Conservation (phyloP, 2,797 vertebrate genomes). For the Parambassis ranga region DNA sequence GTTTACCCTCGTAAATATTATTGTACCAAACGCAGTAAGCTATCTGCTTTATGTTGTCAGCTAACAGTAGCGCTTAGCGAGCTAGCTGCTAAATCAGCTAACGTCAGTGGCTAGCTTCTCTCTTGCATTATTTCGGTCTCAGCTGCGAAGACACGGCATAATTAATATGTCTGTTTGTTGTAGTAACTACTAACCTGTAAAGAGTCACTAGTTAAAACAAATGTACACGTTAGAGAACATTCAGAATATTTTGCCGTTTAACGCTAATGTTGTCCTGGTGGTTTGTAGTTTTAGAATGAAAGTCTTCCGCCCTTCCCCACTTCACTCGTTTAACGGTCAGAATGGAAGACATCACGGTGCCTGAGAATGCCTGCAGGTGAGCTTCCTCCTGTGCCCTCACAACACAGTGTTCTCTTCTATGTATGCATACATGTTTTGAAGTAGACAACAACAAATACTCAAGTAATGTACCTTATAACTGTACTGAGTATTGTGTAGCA, state of each 20-base stretch:
- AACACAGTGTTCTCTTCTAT: too few relatives aligned
- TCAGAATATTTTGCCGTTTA: neutral
- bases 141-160: neutral
- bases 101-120: neutral
- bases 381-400: neutral
- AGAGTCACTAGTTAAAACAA: neutral
- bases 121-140: neutral
- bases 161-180: neutral
- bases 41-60: constrained; percentile 1
- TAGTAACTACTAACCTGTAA: neutral
- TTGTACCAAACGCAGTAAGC: neutral
- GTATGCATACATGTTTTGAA: neutral
- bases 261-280: neutral
- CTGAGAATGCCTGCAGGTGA: constrained; percentile 72
- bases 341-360: constrained; percentile 39
- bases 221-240: neutral
- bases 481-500: neutral
- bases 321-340: constrained; percentile 4
- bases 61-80: constrained; percentile 33
- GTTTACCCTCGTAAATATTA: neutral
- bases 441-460: too few relatives aligned
- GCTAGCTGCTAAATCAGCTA: constrained; percentile 30
- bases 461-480: neutral
- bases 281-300: constrained; percentile 31
- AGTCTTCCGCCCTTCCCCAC: neutral